phyloP scores from a whole-genome alignment of 2,888 invertebrate species.

The Thyatira batis region DNA sequence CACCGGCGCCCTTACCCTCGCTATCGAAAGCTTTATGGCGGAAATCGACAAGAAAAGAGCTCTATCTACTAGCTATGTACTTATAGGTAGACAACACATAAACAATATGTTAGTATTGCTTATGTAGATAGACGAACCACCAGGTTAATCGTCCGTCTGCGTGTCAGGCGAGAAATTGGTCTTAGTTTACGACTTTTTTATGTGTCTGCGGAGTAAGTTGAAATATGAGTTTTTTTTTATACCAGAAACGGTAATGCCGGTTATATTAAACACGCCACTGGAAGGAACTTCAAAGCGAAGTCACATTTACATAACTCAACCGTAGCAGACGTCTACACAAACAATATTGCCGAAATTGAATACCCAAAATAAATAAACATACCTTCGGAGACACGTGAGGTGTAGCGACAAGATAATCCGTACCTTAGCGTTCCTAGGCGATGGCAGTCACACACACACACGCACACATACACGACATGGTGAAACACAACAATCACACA shows the following conservation, averaged over 20 bases:
- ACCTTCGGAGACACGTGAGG: not conserved
- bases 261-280: not conserved
- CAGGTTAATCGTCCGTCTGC: too few relatives aligned
- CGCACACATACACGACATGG: not conserved
- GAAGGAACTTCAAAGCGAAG: not conserved
- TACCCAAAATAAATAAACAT: not conserved
- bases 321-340: not conserved
- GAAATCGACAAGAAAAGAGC: too few relatives aligned
- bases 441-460: not conserved
- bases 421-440: not conserved
- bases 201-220: not conserved
- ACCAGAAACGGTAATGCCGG: too few relatives aligned
- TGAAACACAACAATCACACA: not conserved
- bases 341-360: not conserved
- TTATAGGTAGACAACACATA: too few relatives aligned
- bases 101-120: too few relatives aligned
- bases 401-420: not conserved
- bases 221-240: too few relatives aligned
- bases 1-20: too few relatives aligned
- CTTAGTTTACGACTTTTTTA: not conserved
- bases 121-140: too few relatives aligned
- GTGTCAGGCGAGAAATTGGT: too few relatives aligned
- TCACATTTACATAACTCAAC: not conserved
- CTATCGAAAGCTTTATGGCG: too few relatives aligned
- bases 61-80: too few relatives aligned